Percentiles rank a stretch among this genome's conserved stretches.
Evolutionary conservation across 2,113 vertebrate species (phyloP).

Genomic region (Pseudopipra pipra): DNA sequence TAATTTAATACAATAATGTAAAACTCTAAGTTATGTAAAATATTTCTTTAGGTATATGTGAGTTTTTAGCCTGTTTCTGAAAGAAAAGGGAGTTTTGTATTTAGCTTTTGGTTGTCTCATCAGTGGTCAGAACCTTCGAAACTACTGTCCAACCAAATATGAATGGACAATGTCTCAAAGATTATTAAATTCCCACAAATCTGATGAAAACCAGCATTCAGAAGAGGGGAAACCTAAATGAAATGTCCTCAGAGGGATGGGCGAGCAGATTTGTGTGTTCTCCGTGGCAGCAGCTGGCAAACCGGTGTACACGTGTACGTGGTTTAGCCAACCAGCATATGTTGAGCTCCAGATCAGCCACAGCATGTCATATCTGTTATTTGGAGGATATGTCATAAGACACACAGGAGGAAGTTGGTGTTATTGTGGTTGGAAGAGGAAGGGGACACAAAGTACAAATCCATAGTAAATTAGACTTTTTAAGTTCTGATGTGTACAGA

Average conservation of each 20-base stretch:
- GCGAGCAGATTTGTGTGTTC: fast-evolving
- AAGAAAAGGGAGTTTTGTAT: background rate
- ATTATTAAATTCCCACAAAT: background rate
- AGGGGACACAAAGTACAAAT: constrained; percentile 5
- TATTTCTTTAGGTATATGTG: background rate
- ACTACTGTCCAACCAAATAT: background rate
- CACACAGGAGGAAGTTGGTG: constrained; percentile 31
- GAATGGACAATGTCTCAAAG: background rate
- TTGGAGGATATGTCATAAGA: constrained; percentile 47
- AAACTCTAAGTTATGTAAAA: background rate
- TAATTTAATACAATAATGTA: background rate
- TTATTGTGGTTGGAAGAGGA: constrained; percentile 1
- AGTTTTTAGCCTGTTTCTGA: background rate
- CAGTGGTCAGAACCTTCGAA: background rate
- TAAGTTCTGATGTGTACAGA: background rate
- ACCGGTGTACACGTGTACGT: fast-evolving
- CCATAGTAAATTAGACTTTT: background rate
- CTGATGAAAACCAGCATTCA: background rate
- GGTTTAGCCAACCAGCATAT: fast-evolving
- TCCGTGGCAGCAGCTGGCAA: background rate
- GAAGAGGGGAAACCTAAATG: background rate
- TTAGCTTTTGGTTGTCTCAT: background rate
- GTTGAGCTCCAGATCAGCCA: background rate
- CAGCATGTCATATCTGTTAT: background rate
- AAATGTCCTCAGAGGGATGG: background rate